Conservation (phyloP, 2,797 vertebrate genomes). For the Myoxocephalus aenaeus region DNA sequence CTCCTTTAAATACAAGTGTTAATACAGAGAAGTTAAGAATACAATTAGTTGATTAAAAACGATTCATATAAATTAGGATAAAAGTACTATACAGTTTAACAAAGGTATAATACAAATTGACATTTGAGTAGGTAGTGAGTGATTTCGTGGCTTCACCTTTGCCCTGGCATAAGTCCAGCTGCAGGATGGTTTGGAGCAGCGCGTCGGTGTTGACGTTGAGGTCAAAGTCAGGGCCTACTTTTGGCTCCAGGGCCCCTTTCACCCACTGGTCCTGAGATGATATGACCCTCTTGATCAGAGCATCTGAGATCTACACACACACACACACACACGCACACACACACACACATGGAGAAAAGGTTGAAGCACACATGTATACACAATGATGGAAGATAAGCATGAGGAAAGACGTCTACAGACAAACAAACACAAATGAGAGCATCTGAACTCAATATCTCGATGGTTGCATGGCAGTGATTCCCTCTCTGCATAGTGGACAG, state of each 20-base stretch:
- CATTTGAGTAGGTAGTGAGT: not conserved
- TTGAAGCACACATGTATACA: not conserved
- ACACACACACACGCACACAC: constrained; percentile 13
- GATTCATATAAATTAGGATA: not conserved
- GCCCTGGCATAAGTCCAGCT: constrained; percentile 97
- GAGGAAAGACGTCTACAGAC: not conserved
- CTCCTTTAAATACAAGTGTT: not conserved
- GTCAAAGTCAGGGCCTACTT: constrained; percentile 95
- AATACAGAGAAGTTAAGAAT: not conserved
- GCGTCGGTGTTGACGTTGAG: constrained; percentile 93
- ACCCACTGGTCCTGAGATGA: constrained; percentile 98
- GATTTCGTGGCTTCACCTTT: constrained; percentile 85
- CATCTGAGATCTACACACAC: constrained; percentile 90
- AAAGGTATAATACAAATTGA: not conserved
- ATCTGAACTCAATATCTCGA: not conserved
- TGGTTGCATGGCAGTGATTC: not conserved
- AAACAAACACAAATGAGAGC: not conserved
- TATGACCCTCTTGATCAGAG: constrained; percentile 95
- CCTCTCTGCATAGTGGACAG: not conserved
- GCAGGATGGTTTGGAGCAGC: constrained; percentile 94
- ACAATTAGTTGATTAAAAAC: not conserved
- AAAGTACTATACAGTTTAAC: not conserved
- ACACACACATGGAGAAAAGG: not conserved
- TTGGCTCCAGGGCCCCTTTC: constrained; percentile 95
- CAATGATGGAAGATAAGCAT: not conserved